A percentile compares a stretch with the other conserved stretches of the same genome.
Evolutionary conservation across 2,113 vertebrate genomes (phyloP).

Genomic region (Saguinus midas): DNA sequence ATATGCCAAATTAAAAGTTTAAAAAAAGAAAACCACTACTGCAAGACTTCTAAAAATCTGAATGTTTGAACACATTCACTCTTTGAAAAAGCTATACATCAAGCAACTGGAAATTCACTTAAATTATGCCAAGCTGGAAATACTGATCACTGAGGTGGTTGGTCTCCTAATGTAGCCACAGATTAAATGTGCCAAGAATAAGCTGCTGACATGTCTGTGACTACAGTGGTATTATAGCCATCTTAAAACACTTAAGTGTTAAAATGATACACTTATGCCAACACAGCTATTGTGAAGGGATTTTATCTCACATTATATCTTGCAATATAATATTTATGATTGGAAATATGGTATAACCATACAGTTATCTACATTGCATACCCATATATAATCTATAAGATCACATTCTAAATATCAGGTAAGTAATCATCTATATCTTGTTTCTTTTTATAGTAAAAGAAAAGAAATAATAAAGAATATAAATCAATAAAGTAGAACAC

Average conservation of each 20-base stretch:
- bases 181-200: not conserved
- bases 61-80: not conserved
- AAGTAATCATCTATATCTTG: not conserved
- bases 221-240: not conserved
- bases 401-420: not conserved
- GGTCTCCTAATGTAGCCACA: not conserved
- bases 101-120: not conserved
- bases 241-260: not conserved
- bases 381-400: not conserved
- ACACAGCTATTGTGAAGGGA: not conserved
- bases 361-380: not conserved
- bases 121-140: not conserved
- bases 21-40: not conserved
- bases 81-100: not conserved
- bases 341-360: not conserved
- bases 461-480: not conserved
- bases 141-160: not conserved
- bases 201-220: not conserved
- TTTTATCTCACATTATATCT: not conserved
- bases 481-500: not conserved
- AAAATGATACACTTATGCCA: not conserved
- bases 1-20: slow-evolving; percentile 5
- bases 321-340: not conserved
- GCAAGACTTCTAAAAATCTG: not conserved
- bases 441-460: not conserved